These are phyloP conservation scores for Centropus unirufus DNA, from an alignment of 2,113 vertebrate genomes.

Conservation along the genomic window DNA sequence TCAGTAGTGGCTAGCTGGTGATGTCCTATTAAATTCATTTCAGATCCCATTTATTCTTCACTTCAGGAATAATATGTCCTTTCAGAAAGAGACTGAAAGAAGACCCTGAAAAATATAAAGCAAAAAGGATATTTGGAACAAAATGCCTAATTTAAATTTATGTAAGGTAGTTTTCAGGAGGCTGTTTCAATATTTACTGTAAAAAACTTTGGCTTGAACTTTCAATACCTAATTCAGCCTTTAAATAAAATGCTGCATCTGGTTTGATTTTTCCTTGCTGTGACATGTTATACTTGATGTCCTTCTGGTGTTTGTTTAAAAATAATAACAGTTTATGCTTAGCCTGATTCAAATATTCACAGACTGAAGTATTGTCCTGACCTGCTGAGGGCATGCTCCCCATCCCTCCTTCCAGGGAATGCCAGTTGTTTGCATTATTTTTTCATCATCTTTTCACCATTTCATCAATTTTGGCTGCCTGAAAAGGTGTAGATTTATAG, in stretches of 20 bases:
- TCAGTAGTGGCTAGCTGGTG: conserved; percentile 84
- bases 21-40: conserved; percentile 89
- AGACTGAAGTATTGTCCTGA: neutral
- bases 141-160: neutral
- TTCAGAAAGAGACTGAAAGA: neutral
- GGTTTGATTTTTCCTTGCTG: neutral
- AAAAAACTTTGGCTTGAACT: neutral
- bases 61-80: neutral
- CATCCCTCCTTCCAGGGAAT: neutral
- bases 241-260: neutral
- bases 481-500: neutral
- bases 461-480: neutral
- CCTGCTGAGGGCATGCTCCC: neutral
- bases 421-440: neutral
- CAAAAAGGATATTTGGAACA: neutral
- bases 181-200: conserved; percentile 3
- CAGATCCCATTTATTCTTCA: conserved; percentile 83
- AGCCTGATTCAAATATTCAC: neutral
- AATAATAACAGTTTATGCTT: neutral
- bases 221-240: neutral
- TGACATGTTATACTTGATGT: neutral
- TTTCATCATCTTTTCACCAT: neutral
- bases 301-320: neutral
- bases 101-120: conserved; percentile 54
- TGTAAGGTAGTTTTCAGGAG: neutral